Conservation (phyloP, 2,113 vertebrate genomes). For the Trematocara marginatum region DNA sequence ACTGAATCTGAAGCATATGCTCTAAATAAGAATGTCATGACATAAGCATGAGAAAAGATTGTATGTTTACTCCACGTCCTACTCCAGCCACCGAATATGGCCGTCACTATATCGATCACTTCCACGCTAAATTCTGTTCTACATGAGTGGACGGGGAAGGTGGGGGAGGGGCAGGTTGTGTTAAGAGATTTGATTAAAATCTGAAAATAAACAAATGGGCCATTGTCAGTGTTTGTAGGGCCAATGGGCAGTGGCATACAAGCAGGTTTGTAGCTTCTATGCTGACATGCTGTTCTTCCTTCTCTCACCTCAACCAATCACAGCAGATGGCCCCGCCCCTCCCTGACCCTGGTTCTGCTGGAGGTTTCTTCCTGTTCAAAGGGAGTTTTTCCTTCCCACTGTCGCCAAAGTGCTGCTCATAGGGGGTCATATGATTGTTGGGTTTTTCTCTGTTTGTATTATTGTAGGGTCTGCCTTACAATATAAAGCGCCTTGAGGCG, state of each 20-base stretch:
- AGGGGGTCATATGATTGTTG: background rate
- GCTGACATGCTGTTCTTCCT: background rate
- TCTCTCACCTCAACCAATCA: fast-evolving
- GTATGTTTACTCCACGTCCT: background rate
- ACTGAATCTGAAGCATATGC: background rate
- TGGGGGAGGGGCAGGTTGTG: background rate
- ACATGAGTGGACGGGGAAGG: background rate
- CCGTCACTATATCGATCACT: background rate
- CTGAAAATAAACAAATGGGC: background rate
- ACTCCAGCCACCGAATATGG: background rate
- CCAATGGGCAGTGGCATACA: background rate
- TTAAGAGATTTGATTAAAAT: background rate
- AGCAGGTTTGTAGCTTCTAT: background rate
- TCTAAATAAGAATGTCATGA: background rate
- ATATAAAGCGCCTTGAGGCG: fast-evolving
- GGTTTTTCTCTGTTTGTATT: background rate
- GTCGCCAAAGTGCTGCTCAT: background rate
- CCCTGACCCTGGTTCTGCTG: fast-evolving
- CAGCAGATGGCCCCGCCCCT: background rate
- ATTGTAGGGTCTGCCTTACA: background rate
- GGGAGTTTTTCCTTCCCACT: background rate
- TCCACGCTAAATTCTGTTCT: background rate
- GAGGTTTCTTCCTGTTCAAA: background rate
- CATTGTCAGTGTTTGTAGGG: background rate
- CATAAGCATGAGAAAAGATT: background rate